Conservation (phyloP, 2,797 vertebrate genomes). For the Balearica regulorum region DNA sequence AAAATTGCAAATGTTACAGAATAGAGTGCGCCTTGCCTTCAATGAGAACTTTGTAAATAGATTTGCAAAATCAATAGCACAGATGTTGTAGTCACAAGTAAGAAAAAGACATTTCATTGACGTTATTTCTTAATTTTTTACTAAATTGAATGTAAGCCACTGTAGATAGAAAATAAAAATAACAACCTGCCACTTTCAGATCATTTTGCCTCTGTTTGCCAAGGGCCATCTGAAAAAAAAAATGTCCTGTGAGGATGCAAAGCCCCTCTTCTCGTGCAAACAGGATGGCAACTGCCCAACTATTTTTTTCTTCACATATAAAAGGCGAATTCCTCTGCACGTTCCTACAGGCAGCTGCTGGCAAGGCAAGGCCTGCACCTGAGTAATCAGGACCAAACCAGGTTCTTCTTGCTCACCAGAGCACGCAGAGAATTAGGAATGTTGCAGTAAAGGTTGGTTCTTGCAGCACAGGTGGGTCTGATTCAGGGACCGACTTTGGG, state of each 20-base stretch:
- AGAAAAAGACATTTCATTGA: background rate
- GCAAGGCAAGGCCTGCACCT: background rate
- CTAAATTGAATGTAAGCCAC: background rate
- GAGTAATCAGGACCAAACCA: background rate
- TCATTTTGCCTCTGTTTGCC: background rate
- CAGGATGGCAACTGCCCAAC: background rate
- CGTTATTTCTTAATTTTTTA: background rate
- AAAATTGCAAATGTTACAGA: background rate
- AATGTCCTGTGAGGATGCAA: background rate
- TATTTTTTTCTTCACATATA: background rate
- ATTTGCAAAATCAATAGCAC: background rate
- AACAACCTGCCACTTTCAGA: background rate
- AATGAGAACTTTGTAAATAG: background rate
- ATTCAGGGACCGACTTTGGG: background rate
- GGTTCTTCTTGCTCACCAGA: background rate
- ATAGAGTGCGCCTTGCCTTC: background rate
- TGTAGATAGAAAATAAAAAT: background rate
- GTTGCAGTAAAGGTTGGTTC: background rate
- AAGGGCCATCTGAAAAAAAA: background rate
- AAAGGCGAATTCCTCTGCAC: background rate
- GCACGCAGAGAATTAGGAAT: background rate
- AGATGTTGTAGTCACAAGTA: background rate
- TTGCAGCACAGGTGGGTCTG: background rate
- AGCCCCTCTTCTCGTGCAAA: background rate
- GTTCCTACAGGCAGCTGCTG: background rate